Conservation (phyloP, 2,888 invertebrate genomes). For the Autographa gamma region DNA sequence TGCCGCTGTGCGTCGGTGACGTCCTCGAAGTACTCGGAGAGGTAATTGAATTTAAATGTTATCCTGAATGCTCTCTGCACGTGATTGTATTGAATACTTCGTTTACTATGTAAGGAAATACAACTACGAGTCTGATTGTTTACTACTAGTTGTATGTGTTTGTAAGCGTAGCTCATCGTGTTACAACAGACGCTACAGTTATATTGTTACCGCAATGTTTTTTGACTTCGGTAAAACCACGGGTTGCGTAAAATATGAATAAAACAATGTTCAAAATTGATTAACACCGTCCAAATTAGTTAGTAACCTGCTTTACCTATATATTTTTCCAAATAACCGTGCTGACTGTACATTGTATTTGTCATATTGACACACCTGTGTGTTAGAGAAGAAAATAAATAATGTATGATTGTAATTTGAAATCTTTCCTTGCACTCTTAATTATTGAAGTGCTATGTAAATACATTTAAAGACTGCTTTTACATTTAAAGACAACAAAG, state of each 20-base stretch:
- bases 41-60: constrained; percentile 66
- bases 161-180: not conserved
- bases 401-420: too few species aligned
- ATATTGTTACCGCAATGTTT: not conserved
- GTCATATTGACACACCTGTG: not conserved
- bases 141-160: not conserved
- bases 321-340: not conserved
- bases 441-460: not conserved
- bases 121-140: not conserved
- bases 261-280: not conserved
- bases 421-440: too few species aligned
- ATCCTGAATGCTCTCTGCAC: not conserved
- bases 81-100: not conserved
- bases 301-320: not conserved
- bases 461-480: not conserved
- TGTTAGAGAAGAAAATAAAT: too few species aligned
- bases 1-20: constrained; percentile 96
- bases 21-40: constrained; percentile 96
- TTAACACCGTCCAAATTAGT: not conserved
- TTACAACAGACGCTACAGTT: not conserved
- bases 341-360: not conserved
- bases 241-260: not conserved
- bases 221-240: not conserved
- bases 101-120: not conserved
- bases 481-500: not conserved